phyloP scores from a whole-genome alignment of 2,888 invertebrate genomes.

The Clanis bilineata region DNA sequence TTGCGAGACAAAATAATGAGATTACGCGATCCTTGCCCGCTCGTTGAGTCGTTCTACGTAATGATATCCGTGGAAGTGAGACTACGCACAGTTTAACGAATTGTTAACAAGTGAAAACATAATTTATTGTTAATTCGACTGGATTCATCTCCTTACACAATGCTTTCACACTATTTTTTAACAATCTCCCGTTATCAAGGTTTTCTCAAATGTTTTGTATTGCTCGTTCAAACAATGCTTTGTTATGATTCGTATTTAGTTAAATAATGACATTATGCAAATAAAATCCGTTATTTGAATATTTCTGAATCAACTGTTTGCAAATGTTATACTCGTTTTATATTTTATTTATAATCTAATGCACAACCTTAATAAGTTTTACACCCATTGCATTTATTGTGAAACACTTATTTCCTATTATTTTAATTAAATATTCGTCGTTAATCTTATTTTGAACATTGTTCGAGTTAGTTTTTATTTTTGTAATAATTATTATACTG shows the following conservation, averaged over 20 bases:
- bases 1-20: slow-evolving; percentile 44
- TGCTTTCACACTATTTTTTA: slow-evolving; percentile 61
- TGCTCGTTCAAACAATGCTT: slow-evolving; percentile 10
- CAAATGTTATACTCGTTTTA: not conserved
- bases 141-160: slow-evolving; percentile 32
- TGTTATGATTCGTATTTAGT: not conserved
- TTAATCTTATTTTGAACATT: not conserved
- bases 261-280: not conserved
- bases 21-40: slow-evolving; percentile 34
- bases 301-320: not conserved
- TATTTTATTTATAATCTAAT: not conserved
- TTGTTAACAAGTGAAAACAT: slow-evolving; percentile 34
- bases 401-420: not conserved
- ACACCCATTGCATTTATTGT: not conserved
- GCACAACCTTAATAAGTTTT: not conserved
- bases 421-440: not conserved
- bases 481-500: not conserved
- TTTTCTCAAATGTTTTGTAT: slow-evolving; percentile 21
- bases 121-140: slow-evolving; percentile 26
- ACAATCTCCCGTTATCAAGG: slow-evolving; percentile 20
- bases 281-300: not conserved
- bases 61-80: slow-evolving; percentile 38
- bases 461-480: too few relatives aligned
- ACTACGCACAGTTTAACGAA: slow-evolving; percentile 37
- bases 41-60: slow-evolving; percentile 26